Conservation (phyloP, 2,888 invertebrate species). For the Lymantria monacha region DNA sequence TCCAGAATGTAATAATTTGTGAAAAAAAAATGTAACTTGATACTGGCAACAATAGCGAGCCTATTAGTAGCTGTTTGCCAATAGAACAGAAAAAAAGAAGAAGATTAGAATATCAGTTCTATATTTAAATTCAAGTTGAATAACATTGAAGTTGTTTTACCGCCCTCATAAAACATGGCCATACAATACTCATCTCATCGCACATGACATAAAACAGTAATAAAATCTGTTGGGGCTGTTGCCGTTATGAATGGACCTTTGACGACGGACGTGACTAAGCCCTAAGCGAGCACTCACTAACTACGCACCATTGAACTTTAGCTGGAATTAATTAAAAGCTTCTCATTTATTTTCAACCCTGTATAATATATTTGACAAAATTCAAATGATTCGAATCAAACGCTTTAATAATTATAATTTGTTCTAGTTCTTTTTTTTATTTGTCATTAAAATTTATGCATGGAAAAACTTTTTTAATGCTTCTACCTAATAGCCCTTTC, state of each 20-base stretch:
- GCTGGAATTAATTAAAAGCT: constrained; percentile 30
- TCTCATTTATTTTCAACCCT: constrained; percentile 7
- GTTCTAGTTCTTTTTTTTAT: constrained; percentile 1
- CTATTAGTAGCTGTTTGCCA: too few relatives aligned
- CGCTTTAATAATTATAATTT: not conserved
- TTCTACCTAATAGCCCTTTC: too few relatives aligned
- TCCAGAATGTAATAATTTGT: too few relatives aligned
- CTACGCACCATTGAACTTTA: constrained; percentile 22
- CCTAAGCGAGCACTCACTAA: not conserved
- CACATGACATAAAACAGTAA: constrained; percentile 37
- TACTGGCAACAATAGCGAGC: too few relatives aligned
- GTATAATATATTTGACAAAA: constrained; percentile 22
- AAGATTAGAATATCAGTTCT: not conserved
- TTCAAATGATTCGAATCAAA: constrained; percentile 16
- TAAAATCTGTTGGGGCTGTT: constrained; percentile 37
- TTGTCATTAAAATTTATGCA: not conserved
- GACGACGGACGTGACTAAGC: constrained; percentile 37
- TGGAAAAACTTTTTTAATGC: not conserved
- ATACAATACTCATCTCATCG: constrained; percentile 7
- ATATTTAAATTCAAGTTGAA: not conserved
- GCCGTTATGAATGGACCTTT: constrained; percentile 41
- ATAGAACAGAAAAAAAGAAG: too few relatives aligned
- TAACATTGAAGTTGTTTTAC: not conserved
- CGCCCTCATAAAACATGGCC: not conserved
- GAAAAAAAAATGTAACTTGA: too few relatives aligned